Conservation (phyloP, 2,888 invertebrate genomes). For the Selenia dentaria region DNA sequence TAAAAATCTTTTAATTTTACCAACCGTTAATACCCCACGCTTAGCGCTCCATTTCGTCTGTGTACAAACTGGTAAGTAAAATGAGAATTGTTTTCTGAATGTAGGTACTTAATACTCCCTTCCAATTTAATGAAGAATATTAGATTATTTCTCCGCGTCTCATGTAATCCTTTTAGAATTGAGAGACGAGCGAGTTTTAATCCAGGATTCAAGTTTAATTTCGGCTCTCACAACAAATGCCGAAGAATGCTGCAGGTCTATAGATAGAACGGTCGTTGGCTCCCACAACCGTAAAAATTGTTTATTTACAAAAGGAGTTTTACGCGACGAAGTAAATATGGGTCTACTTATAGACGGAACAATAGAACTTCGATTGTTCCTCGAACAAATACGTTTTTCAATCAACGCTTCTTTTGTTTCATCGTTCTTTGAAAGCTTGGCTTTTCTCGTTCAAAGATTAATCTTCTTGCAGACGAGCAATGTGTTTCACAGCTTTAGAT, state of each 20-base stretch:
- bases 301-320: slow-evolving; percentile 24
- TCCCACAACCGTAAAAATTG: slow-evolving; percentile 19
- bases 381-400: slow-evolving; percentile 29
- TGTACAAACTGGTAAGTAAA: too few relatives aligned
- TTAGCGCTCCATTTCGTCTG: slow-evolving; percentile 11
- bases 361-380: slow-evolving; percentile 19
- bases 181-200: slow-evolving; percentile 15
- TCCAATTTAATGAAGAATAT: slow-evolving; percentile 14
- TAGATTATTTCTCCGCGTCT: slow-evolving; percentile 10
- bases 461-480: slow-evolving; percentile 17
- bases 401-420: slow-evolving; percentile 28
- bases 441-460: slow-evolving; percentile 19
- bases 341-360: not conserved
- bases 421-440: slow-evolving; percentile 22
- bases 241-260: slow-evolving; percentile 16
- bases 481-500: slow-evolving; percentile 5
- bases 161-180: slow-evolving; percentile 13
- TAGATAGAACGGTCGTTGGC: slow-evolving; percentile 17
- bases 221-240: slow-evolving; percentile 6
- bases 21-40: too few relatives aligned
- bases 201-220: slow-evolving; percentile 13
- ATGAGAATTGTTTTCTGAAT: slow-evolving; percentile 31
- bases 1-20: slow-evolving; percentile 5
- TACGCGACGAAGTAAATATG: slow-evolving; percentile 17
- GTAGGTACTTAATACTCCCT: slow-evolving; percentile 19